Conservation (phyloP, 2,888 invertebrate species). For the Clitarchus hookeri region DNA sequence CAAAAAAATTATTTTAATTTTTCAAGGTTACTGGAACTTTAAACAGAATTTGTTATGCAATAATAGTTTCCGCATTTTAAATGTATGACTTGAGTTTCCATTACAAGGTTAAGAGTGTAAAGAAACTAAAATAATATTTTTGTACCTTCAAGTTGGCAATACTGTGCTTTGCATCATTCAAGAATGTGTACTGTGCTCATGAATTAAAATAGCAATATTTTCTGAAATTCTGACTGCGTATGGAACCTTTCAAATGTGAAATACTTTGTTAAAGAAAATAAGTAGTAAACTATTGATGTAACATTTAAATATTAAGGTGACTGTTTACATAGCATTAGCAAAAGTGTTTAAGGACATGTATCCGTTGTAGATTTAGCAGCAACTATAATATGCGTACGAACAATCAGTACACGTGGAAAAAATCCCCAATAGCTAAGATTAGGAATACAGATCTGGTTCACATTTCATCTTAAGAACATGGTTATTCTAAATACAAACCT, state of each 20-base stretch:
- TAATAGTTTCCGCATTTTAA: neutral
- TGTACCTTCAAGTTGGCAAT: neutral
- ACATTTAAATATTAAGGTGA: neutral
- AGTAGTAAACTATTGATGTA: neutral
- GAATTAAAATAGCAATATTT: neutral
- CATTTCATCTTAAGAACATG: too few relatives aligned
- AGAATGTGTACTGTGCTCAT: neutral
- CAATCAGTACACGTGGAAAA: neutral
- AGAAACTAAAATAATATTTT: neutral
- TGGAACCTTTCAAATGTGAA: neutral
- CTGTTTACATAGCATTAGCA: neutral
- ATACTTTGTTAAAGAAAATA: neutral
- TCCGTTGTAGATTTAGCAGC: slow-evolving; percentile 9
- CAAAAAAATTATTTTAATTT: neutral
- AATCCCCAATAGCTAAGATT: neutral
- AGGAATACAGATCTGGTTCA: neutral
- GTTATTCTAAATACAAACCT: too few relatives aligned
- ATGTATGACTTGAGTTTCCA: neutral
- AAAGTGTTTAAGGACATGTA: neutral
- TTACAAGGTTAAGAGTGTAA: neutral
- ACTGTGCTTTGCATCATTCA: slow-evolving; percentile 4
- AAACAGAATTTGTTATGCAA: neutral
- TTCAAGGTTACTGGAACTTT: neutral
- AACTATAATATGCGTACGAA: neutral
- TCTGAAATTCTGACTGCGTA: neutral